Base-by-base conservation (phyloP, 2,888 invertebrate species). In the Tenthredo distinguenda region DNA sequence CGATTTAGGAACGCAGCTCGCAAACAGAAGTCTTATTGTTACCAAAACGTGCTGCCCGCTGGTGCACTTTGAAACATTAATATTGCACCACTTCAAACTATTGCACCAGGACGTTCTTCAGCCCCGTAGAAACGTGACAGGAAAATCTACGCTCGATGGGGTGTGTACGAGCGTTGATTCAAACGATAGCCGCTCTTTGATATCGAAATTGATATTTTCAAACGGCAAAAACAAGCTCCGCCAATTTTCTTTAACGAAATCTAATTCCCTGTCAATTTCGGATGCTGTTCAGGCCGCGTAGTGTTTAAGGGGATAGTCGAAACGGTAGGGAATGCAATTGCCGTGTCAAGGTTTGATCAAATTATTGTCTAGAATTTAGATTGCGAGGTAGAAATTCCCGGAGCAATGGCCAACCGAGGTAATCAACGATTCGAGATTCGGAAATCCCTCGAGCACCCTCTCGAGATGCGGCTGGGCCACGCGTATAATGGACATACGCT, bases 391-490 rank as follows among this genome's bases (percentile, higher is more conserved):
- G 43, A 47, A 31, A 79, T 50, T 34, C 12, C 18, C 79, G 34
- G 9, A 26, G 37, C 18, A 26, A 55, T 26, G 58, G 55, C 55
- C 58, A 50, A 55, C 79, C 79, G 58, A 58, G 55, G 55, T 58
- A 79, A 79, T 79, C 79, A 79, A 58, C 58, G 79, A 79, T 55
- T 79, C n/a, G n/a, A 79, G 79, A 47, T 18, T 79, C 37, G 26
- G 26, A n/a, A 47, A 47, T 47, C 76, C 76, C 55, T 77, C 34
- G n/a, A 77, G 77, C 34, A 77, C 31, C 55, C 77, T 55, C 40
- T 34, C 31, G 26, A 77, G 55, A 77, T 55, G 37, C 7, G 31
- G 34, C 18, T 68, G 15, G 15, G 15, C n/a, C 31, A n/a, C 7
- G 40, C 18, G 77, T 77, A 55, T 77, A 77, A 50, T 50, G 18